A percentile compares a stretch with the other conserved stretches of the same genome.
Conservation (phyloP, 2,888 invertebrate genomes). For the Drepana falcataria region DNA sequence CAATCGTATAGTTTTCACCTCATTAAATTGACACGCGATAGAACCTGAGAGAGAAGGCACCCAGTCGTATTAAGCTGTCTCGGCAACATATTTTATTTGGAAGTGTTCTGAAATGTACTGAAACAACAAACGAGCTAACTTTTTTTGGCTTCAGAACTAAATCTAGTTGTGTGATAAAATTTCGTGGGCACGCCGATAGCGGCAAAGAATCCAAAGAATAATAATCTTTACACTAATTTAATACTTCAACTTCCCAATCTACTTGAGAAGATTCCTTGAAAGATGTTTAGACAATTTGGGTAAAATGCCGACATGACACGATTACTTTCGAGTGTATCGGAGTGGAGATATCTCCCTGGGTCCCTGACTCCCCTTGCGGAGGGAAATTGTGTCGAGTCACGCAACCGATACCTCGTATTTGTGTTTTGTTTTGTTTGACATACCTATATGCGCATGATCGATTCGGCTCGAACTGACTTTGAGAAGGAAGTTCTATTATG, state of each 20-base stretch:
- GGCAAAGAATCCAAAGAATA: neutral
- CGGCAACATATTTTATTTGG: no score
- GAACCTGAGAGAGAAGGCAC: neutral
- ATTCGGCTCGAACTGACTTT: constrained; percentile 5
- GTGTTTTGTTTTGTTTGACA: neutral
- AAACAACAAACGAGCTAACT: no score
- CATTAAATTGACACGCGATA: constrained; percentile 2
- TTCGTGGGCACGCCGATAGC: no score
- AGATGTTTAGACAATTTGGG: constrained; percentile 6
- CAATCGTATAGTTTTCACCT: constrained; percentile 2
- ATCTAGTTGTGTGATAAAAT: no score
- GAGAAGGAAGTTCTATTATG: neutral
- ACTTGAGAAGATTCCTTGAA: neutral
- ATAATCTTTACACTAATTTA: neutral
- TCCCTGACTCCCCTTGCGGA: constrained; percentile 33
- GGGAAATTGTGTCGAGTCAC: constrained; percentile 46
- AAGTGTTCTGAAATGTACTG: no score
- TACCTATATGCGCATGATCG: constrained; percentile 10
- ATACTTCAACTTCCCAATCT: neutral
- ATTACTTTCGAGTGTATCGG: constrained; percentile 26
- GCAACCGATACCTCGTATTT: constrained; percentile 24
- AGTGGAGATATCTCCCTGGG: constrained; percentile 61
- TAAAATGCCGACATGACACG: constrained; percentile 17
- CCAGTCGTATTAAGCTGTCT: neutral
- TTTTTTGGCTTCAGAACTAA: no score